Percentiles rank a stretch among this genome's conserved stretches.
Evolutionary conservation across 2,888 invertebrate species (phyloP).

Genomic region (Leptodirus hochenwartii): DNA sequence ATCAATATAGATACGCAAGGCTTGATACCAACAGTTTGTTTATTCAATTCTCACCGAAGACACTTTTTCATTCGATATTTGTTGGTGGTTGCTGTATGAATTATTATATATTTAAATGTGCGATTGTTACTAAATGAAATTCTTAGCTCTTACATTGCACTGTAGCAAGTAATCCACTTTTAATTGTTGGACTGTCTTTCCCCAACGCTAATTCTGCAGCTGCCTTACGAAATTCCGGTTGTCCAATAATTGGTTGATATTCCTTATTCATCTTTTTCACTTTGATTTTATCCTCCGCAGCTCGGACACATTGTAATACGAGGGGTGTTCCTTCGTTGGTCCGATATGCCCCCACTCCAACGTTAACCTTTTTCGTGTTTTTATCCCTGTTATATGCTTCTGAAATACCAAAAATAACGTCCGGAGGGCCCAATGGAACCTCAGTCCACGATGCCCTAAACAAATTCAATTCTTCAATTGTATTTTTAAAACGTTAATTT

Average conservation of each 20-base stretch:
- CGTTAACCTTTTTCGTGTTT: constrained; percentile 88
- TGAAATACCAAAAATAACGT: constrained; percentile 92
- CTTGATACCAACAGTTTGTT: too few species aligned
- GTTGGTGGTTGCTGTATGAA: too few species aligned
- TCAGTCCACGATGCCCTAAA: too few species aligned
- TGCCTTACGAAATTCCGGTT: constrained; percentile 65
- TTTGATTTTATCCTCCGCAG: constrained; percentile 64
- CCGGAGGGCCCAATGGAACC: constrained; percentile 99
- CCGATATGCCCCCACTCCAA: constrained; percentile 92
- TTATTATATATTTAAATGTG: too few species aligned
- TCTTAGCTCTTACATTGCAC: too few species aligned
- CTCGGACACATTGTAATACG: constrained; percentile 72
- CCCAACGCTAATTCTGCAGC: constrained; percentile 82
- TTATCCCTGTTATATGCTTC: constrained; percentile 87
- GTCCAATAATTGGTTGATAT: constrained; percentile 84
- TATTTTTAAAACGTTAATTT: too few species aligned
- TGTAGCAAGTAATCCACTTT: constrained; percentile 20
- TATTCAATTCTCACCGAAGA: too few species aligned
- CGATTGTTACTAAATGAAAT: too few species aligned
- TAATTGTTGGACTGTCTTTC: constrained; percentile 27
- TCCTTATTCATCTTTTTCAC: constrained; percentile 77
- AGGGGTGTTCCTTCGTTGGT: constrained; percentile 96
- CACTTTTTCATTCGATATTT: too few species aligned
- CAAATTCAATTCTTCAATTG: too few species aligned
- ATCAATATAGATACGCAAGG: too few species aligned